Base-by-base conservation (phyloP, 2,113 vertebrate genomes). In the Pterocles orientalis region DNA sequence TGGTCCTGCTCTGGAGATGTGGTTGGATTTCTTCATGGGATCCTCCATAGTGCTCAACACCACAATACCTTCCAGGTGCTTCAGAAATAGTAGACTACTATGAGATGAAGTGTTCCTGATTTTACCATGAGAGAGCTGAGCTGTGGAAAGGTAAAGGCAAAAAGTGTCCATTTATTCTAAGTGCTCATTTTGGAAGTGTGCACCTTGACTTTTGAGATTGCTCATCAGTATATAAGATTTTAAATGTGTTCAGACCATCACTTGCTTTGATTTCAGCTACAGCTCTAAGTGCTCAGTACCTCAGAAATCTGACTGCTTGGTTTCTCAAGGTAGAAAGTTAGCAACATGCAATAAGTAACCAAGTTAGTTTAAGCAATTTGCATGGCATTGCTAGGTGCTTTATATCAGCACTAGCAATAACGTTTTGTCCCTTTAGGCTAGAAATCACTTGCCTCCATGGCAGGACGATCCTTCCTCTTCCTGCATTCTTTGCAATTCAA, bases 1-100 rank as follows among this genome's bases (percentile, higher is more conserved):
- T 66, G 60, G 66, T 48, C 39, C 57, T 79, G 48, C 41, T 80
- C 57, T 51, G 39, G 33, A 88, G 88, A 64, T 69, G 50, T 7
- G 16, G 45, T 24, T 0, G 0, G 31, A 71, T 86, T 82, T 95
- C 57, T 33, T 86, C 54, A 48, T 0, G 0, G 66, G 66, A 71
- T 48, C 25, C 57, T 68, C 56, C 43, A 16, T 7, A 47, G 51
- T 43, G 47, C 47, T 71, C n/a, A 62, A 51, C 45, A 78, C 31
- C 45, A 71, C 66, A 34, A 0, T 9, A 70, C 25, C 45, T 61
- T 53, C 25, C 26, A 61, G 61, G 41, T 11, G 20, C 41, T 70
- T 75, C 50, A 65, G 65, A 85, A 85, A 48, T 2, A 66, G 34
- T 6, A 29, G 50, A 70, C 33, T 36, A 7, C 34, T 33, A 7